These are phyloP conservation scores for Pipra filicauda DNA, from an alignment of 2,113 vertebrate species.

Conservation along the genomic window DNA sequence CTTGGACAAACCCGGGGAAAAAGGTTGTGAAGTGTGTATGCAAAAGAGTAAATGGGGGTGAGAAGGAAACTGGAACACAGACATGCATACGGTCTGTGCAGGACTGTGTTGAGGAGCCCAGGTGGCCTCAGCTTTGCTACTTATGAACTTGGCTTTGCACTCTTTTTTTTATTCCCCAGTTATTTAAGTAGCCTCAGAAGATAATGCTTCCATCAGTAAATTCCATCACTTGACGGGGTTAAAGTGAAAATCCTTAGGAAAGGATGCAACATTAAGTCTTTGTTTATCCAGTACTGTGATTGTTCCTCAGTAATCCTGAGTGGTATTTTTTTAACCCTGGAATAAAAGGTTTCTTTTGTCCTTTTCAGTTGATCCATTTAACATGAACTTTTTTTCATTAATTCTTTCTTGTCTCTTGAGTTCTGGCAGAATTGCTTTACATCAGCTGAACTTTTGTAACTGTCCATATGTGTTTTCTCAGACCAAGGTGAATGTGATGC, in stretches of 20 bases:
- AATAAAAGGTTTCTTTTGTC: constrained; percentile 28
- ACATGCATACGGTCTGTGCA: background rate
- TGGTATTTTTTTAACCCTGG: constrained; percentile 11
- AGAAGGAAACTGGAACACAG: background rate
- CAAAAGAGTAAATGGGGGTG: background rate
- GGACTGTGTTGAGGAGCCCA: background rate
- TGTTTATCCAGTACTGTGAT: background rate
- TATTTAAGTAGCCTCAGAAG: background rate
- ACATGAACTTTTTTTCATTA: background rate
- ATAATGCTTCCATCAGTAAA: background rate
- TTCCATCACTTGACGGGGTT: background rate
- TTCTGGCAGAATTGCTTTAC: background rate
- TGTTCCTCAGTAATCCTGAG: background rate
- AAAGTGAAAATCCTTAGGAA: background rate
- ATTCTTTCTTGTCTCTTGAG: background rate
- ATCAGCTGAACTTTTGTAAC: background rate
- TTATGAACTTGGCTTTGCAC: background rate
- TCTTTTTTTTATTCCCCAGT: background rate
- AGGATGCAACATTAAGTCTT: background rate
- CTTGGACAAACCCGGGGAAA: background rate
- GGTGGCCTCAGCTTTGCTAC: background rate
- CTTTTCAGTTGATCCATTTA: background rate
- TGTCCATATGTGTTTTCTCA: constrained; percentile 7
- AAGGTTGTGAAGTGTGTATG: background rate
- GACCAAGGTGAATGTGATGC: background rate